Conservation (phyloP, 1,140 invertebrate species). For the Dreissena polymorpha region DNA sequence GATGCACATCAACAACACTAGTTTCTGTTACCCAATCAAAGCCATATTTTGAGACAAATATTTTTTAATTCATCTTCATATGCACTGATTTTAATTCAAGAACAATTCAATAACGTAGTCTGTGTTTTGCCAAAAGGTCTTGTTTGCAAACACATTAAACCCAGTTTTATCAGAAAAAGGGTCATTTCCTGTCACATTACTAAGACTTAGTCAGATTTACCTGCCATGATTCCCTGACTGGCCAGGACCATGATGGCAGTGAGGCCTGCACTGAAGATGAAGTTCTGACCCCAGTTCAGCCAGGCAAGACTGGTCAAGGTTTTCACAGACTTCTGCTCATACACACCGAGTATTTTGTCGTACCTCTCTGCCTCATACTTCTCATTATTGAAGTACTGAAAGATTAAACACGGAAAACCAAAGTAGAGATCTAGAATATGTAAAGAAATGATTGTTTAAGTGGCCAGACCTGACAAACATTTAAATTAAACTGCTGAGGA, state of each 20-base stretch:
- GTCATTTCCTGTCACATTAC: neutral
- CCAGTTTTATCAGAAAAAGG: neutral
- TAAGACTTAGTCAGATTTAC: constrained; percentile 80
- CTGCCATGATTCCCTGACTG: constrained; percentile 92
- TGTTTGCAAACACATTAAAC: too few relatives aligned
- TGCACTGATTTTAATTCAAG: too few relatives aligned
- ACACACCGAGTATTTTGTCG: constrained; percentile 86
- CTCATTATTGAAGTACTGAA: constrained; percentile 99
- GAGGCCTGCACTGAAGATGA: constrained; percentile 96
- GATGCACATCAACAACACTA: too few relatives aligned
- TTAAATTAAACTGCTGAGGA: too few relatives aligned
- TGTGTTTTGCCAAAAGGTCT: too few relatives aligned
- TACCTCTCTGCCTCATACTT: constrained; percentile 95
- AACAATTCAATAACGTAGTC: too few relatives aligned
- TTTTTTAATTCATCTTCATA: too few relatives aligned
- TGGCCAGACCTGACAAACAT: too few relatives aligned
- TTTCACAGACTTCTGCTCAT: constrained; percentile 91
- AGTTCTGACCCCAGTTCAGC: constrained; percentile 99
- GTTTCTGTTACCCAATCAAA: too few relatives aligned
- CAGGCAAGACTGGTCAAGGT: constrained; percentile 95
- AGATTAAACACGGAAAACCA: constrained; percentile 41
- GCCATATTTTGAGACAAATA: too few relatives aligned
- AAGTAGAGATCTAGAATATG: too few relatives aligned
- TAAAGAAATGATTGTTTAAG: too few relatives aligned
- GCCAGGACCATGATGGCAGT: constrained; percentile 97